Percentiles rank a stretch among this genome's conserved stretches.
phyloP scores from a whole-genome alignment of 2,113 vertebrate genomes.

The Benitochromis conjunctus region DNA sequence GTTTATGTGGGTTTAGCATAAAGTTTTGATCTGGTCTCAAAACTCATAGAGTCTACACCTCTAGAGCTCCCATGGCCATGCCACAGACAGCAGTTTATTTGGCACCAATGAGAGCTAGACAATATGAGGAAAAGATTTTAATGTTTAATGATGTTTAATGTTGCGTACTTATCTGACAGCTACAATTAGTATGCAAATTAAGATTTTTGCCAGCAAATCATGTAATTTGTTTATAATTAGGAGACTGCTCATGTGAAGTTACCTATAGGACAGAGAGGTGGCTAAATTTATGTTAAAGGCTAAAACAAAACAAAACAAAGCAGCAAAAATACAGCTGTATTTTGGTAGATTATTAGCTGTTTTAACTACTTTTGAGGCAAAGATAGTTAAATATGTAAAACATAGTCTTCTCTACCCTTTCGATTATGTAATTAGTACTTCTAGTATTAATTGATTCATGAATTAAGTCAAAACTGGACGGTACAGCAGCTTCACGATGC shows the following conservation, averaged over 20 bases:
- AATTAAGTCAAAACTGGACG: neutral
- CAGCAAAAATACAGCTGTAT: neutral
- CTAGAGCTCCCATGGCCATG: neutral
- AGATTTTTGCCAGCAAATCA: neutral
- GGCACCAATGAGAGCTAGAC: neutral
- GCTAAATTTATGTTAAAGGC: neutral
- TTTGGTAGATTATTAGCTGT: neutral
- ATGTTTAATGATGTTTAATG: neutral
- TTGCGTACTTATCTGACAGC: neutral
- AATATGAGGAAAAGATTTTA: neutral
- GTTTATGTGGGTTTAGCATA: neutral
- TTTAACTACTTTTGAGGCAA: neutral
- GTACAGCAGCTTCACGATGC: neutral
- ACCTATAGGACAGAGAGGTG: neutral
- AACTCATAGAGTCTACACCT: neutral
- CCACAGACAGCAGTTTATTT: neutral
- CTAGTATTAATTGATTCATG: neutral
- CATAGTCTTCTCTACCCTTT: neutral
- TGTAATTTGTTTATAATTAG: neutral
- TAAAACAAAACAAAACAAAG: neutral
- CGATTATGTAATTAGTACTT: neutral
- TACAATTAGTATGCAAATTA: neutral
- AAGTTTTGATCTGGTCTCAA: neutral
- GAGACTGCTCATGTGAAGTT: neutral
- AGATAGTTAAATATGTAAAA: neutral